These are phyloP conservation scores for Clarias magur DNA, from an alignment of 2,113 vertebrate species.

Conservation along the genomic window DNA sequence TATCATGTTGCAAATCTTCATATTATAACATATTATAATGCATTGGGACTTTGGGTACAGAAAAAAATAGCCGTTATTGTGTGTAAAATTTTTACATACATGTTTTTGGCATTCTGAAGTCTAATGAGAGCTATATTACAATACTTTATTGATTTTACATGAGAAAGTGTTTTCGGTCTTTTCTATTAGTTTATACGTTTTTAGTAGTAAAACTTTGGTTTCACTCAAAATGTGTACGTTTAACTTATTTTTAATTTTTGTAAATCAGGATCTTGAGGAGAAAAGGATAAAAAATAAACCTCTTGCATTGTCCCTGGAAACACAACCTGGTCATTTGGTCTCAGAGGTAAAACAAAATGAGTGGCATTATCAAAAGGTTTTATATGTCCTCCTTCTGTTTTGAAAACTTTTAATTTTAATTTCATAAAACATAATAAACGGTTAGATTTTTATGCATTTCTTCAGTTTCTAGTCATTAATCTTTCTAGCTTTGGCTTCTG, in stretches of 20 bases:
- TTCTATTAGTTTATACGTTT: neutral
- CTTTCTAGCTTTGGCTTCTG: neutral
- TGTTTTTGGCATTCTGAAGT: neutral
- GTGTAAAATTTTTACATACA: neutral
- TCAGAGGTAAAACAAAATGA: constrained; percentile 50
- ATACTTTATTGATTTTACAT: neutral
- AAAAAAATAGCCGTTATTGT: neutral
- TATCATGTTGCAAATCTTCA: neutral
- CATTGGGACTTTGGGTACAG: neutral
- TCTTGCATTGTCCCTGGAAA: constrained; percentile 26
- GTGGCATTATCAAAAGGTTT: neutral
- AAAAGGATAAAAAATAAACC: constrained; percentile 51
- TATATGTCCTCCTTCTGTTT: neutral
- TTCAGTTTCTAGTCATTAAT: no score
- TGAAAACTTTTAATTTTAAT: neutral
- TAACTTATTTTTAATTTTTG: constrained; percentile 15
- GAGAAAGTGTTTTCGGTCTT: neutral
- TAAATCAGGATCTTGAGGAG: constrained; percentile 58
- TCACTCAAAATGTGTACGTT: neutral
- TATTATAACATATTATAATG: neutral
- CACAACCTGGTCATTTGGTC: constrained; percentile 43
- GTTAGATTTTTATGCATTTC: neutral
- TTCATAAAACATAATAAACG: neutral
- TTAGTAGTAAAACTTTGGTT: neutral
- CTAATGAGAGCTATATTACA: neutral